Conservation (phyloP, 1,140 invertebrate species). For the Drosophila punjabiensis region DNA sequence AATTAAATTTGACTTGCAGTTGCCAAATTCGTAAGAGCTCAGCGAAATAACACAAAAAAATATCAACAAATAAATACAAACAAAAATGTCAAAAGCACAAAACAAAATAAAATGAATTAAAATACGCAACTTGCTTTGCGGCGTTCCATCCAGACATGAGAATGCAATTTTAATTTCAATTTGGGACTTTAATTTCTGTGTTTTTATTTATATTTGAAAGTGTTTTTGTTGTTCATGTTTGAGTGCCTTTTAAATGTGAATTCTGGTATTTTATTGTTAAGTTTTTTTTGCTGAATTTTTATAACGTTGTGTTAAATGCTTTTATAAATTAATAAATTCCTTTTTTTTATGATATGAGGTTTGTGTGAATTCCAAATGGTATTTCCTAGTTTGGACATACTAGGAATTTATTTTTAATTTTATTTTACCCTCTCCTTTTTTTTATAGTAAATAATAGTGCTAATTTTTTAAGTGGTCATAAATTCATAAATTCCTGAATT, state of each 20-base stretch:
- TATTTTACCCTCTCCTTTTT: background rate
- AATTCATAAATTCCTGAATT: background rate
- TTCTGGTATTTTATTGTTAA: slow-evolving; percentile 19
- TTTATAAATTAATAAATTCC: slow-evolving; percentile 7
- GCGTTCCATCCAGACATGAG: slow-evolving; percentile 7
- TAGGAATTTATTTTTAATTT: background rate
- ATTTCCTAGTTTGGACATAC: slow-evolving; percentile 9
- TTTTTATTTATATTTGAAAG: background rate
- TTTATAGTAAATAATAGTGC: background rate
- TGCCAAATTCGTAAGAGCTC: slow-evolving; percentile 72
- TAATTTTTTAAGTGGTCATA: background rate
- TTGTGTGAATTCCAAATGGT: background rate
- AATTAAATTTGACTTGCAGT: slow-evolving; percentile 76
- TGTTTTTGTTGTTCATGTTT: slow-evolving; percentile 25
- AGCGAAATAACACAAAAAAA: slow-evolving; percentile 20
- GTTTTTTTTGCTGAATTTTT: slow-evolving; percentile 3
- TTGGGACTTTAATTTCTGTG: slow-evolving; percentile 10
- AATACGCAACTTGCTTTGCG: slow-evolving; percentile 20
- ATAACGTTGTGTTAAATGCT: background rate
- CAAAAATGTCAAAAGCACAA: slow-evolving; percentile 30
- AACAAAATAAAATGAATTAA: slow-evolving; percentile 23
- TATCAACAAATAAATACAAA: slow-evolving; percentile 32
- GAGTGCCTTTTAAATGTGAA: slow-evolving; percentile 11
- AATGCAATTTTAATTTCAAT: slow-evolving; percentile 48
- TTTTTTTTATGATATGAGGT: slow-evolving; percentile 1